These are phyloP conservation scores for Tachina fera DNA, from an alignment of 2,888 invertebrate species.

Conservation along the genomic window DNA sequence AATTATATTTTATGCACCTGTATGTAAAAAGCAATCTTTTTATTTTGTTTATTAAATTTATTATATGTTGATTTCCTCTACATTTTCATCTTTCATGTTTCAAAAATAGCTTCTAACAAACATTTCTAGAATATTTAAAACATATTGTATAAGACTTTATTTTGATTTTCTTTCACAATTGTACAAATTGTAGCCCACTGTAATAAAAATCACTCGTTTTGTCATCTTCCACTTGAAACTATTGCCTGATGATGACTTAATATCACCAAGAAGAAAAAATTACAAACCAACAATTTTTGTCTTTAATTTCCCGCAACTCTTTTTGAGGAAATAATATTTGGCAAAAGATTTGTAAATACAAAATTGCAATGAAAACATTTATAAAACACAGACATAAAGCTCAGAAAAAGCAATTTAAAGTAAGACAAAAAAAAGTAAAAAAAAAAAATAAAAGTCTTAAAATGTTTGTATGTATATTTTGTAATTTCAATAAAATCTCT, in stretches of 20 bases:
- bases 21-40: too few species aligned
- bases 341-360: conserved; percentile 46
- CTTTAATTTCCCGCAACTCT: conserved; percentile 50
- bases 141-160: too few species aligned
- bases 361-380: conserved; percentile 39
- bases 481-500: conserved; percentile 44
- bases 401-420: conserved; percentile 28
- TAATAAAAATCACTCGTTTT: neutral
- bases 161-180: too few species aligned
- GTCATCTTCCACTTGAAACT: conserved; percentile 14
- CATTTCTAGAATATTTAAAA: neutral
- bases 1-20: too few species aligned
- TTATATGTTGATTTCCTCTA: too few species aligned
- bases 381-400: conserved; percentile 30
- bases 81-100: too few species aligned
- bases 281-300: conserved; percentile 23
- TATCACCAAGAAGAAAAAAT: conserved; percentile 5
- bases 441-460: conserved; percentile 23
- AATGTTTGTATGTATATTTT: neutral
- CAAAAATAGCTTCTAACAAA: neutral
- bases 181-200: neutral
- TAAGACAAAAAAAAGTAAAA: conserved; percentile 3
- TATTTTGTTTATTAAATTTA: too few species aligned
- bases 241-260: neutral
- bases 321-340: conserved; percentile 61